Conservation (phyloP, 2,888 invertebrate genomes). For the Torymus tubicola region DNA sequence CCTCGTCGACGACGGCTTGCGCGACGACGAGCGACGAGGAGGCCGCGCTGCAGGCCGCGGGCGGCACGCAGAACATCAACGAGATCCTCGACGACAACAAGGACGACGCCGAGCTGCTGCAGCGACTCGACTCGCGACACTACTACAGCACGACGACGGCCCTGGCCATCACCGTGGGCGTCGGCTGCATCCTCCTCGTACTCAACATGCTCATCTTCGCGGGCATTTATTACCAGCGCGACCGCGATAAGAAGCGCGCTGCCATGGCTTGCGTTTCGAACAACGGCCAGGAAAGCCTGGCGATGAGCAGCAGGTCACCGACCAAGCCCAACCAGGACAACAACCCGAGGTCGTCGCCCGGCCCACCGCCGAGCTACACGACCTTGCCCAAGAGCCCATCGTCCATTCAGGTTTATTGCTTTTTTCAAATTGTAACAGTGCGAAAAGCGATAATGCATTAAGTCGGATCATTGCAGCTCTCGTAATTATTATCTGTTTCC, state of each 20-base stretch:
- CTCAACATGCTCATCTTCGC: constrained; percentile 87
- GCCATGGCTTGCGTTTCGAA: constrained; percentile 66
- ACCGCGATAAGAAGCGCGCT: constrained; percentile 77
- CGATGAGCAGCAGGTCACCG: constrained; percentile 75
- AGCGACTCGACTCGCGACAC: constrained; percentile 78
- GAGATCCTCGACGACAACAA: constrained; percentile 74
- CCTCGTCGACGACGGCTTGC: constrained; percentile 67
- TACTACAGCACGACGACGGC: constrained; percentile 86
- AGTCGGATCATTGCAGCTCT: too few species aligned
- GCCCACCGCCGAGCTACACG: constrained; percentile 78
- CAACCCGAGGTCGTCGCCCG: constrained; percentile 70
- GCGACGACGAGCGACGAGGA: constrained; percentile 68
- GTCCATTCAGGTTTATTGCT: constrained; percentile 54
- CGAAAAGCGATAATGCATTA: too few species aligned
- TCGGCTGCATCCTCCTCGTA: constrained; percentile 84
- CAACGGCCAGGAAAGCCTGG: constrained; percentile 72
- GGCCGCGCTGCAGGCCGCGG: constrained; percentile 52
- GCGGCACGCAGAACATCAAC: constrained; percentile 68
- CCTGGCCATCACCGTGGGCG: constrained; percentile 86
- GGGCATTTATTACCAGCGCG: constrained; percentile 86
- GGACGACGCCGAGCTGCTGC: constrained; percentile 78
- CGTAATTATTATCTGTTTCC: too few species aligned
- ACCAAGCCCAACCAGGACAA: constrained; percentile 72
- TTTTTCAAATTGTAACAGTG: too few species aligned
- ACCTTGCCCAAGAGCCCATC: constrained; percentile 75